A percentile compares a stretch with the other conserved stretches of the same genome.
Evolutionary conservation across 2,113 vertebrate genomes (phyloP).

Genomic region (Mugil cephalus): DNA sequence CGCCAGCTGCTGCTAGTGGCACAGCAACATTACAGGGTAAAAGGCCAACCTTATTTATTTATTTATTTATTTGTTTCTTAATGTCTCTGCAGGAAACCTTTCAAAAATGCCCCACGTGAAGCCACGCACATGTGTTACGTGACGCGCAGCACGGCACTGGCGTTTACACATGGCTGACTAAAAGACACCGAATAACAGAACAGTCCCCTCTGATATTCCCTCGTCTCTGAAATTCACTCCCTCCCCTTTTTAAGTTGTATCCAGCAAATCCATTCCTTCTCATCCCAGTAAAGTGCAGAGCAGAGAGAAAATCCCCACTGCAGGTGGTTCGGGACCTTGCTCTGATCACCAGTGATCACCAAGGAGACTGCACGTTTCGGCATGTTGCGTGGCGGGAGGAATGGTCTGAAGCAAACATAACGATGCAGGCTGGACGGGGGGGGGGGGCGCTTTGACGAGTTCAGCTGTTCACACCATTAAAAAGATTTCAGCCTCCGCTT

Average conservation of each 20-base stretch:
- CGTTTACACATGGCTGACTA: constrained; percentile 43
- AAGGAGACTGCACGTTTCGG: constrained; percentile 72
- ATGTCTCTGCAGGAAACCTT: constrained; percentile 50
- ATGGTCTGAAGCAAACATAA: constrained; percentile 57
- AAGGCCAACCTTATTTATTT: constrained; percentile 32
- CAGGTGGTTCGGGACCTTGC: constrained; percentile 54
- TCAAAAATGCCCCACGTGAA: constrained; percentile 41
- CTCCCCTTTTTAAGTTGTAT: neutral
- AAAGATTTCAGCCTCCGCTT: constrained; percentile 47
- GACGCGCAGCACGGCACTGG: constrained; percentile 33
- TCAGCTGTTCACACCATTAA: constrained; percentile 76
- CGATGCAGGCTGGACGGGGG: constrained; percentile 41
- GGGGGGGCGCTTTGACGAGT: constrained; percentile 50
- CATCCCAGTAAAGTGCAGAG: neutral
- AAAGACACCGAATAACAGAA: constrained; percentile 45
- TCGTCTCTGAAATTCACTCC: constrained; percentile 29
- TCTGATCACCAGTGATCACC: constrained; percentile 64
- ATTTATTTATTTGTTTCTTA: no score
- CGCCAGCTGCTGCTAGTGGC: constrained; percentile 40
- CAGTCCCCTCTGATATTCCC: constrained; percentile 10
- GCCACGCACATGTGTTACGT: constrained; percentile 47
- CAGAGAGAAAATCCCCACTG: constrained; percentile 52
- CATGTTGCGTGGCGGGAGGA: constrained; percentile 58
- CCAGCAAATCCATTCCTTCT: constrained; percentile 35
- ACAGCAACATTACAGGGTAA: constrained; percentile 27